phyloP scores from a whole-genome alignment of 1,140 invertebrate species.

The Bombus confusus region DNA sequence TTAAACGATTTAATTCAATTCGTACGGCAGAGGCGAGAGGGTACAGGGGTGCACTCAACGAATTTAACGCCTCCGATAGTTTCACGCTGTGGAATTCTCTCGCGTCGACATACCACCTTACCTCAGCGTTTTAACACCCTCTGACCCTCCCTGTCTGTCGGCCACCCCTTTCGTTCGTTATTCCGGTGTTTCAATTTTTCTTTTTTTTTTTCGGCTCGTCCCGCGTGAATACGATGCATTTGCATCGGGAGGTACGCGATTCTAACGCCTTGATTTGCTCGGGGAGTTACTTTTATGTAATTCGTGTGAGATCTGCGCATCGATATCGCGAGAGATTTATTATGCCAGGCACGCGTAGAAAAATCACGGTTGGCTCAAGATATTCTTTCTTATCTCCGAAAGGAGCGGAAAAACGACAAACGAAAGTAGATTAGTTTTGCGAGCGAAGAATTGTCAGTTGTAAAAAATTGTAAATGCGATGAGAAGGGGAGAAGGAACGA shows the following conservation, averaged over 20 bases:
- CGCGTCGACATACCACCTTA: constrained; percentile 54
- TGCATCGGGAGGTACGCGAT: constrained; percentile 7
- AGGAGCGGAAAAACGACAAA: background rate
- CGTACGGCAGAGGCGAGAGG: constrained; percentile 47
- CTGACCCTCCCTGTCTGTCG: background rate
- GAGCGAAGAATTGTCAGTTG: background rate
- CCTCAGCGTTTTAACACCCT: constrained; percentile 63
- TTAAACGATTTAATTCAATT: constrained; percentile 83
- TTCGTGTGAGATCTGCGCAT: background rate
- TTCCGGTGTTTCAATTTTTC: background rate
- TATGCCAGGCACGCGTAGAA: background rate
- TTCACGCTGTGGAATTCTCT: constrained; percentile 63
- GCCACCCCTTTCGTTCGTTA: constrained; percentile 11
- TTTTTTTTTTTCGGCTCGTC: background rate
- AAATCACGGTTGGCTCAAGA: background rate
- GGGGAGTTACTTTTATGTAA: background rate
- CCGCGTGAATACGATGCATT: constrained; percentile 15
- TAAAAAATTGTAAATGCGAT: background rate
- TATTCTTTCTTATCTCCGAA: background rate
- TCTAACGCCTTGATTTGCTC: background rate
- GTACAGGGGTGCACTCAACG: constrained; percentile 58
- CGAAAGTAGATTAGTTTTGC: background rate
- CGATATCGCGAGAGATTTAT: background rate
- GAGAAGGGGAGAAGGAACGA: background rate
- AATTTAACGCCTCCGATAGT: constrained; percentile 78